Evolutionary conservation across 2,888 invertebrate species (phyloP).

Genomic region (Phaonia tiefii): DNA sequence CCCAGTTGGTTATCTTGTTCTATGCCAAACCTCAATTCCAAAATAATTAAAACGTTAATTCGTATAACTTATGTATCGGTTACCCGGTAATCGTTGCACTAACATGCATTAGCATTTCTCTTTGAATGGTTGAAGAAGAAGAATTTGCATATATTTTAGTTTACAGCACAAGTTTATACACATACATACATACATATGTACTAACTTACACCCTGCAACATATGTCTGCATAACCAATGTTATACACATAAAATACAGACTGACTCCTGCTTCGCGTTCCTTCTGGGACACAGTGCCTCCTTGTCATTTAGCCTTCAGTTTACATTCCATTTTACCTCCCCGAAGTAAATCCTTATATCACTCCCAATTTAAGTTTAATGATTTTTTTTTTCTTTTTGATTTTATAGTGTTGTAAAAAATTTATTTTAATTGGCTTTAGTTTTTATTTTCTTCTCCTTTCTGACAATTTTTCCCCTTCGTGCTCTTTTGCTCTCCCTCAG

Average conservation of each 20-base stretch:
- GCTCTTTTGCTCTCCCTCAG: conserved; percentile 3
- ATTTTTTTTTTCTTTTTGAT: conserved; percentile 26
- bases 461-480: conserved; percentile 45
- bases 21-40: no score
- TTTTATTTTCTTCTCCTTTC: conserved; percentile 48
- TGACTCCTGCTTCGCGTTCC: conserved; percentile 6
- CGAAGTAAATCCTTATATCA: conserved; percentile 51
- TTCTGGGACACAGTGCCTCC: not conserved
- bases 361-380: conserved; percentile 49
- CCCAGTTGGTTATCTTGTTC: no score
- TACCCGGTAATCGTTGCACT: no score
- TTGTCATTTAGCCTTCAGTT: not conserved
- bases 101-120: no score
- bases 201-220: not conserved
- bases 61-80: no score
- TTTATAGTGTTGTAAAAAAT: not conserved
- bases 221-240: not conserved
- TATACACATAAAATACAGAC: conserved; percentile 4
- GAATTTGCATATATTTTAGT: conserved; percentile 59
- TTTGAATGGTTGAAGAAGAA: conserved; percentile 52
- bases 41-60: no score
- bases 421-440: conserved; percentile 62
- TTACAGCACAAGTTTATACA: conserved; percentile 29
- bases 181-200: not conserved
- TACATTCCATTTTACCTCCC: conserved; percentile 5